Evolutionary conservation across 2,888 invertebrate genomes (phyloP), one percentile per base, ranked within the genome.

Genomic region (Drosophila setosimentum): DNA sequence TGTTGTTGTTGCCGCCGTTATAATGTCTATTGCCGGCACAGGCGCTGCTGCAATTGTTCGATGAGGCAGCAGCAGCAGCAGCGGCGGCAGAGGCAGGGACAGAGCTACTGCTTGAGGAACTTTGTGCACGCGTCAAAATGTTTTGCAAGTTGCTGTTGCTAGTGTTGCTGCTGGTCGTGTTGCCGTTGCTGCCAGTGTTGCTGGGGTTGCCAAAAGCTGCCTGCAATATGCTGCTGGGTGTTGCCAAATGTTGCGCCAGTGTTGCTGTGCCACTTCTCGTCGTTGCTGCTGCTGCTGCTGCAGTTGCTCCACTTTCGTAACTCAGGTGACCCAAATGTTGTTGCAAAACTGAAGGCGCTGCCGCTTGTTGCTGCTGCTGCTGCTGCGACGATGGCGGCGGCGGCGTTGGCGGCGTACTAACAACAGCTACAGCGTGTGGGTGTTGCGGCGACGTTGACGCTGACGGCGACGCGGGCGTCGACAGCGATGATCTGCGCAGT

Each of bases 261-360:
- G 91, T 91, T 77, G 91, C 80, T 85, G 90, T 83, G 68, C 91
- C 84, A 73, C 83, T 91, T 76, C 86, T 88, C 33, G 75, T 55
- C 48, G 76, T 64, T 68, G 75, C 64, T 33, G 78, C 69, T 62
- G 76, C 63, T 54, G 82, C 76, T 65, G 82, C 73, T 82, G 81
- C 78, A 80, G 85, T 75, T 76, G 88, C 79, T 84, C 86, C 89
- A 87, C 91, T 88, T 90, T 89, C 91, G 78, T 82, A 92, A 91
- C 91, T 91, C 78, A 91, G 91, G 88, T 92, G 92, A 90, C 93
- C 92, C 88, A 92, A 92, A 92, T 92, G 93, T 77, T 91, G 91
- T 85, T 91, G 91, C 88, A 91, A 90, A 79, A 92, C 92, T 75
- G 91, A 87, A 80, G 91, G 79, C 83, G 75, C 77, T 55, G 73